Base-by-base conservation (phyloP, 2,797 vertebrate genomes). In the Hybognathus amarus region DNA sequence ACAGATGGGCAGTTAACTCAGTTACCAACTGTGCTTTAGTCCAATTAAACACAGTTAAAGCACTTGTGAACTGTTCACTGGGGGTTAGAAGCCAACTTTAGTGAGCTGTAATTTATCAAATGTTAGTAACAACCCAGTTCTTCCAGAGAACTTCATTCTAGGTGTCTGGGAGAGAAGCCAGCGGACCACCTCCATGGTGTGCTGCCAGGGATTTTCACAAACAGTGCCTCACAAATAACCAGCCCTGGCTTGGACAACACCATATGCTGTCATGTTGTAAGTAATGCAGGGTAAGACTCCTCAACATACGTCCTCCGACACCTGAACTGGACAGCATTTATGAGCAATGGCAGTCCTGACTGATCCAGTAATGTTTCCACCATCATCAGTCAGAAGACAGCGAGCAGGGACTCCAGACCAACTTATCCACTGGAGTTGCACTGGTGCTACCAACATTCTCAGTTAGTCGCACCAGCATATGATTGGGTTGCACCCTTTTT, bases 111-210 rank as follows among this genome's bases (percentile, higher is more conserved):
- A 75, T 71, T 64, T 45, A 67, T 80, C 68, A 85, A 63, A 66
- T 40, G 63, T 67, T 40, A 61, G 56, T 33, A 18, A 47, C 76
- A 84, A 84, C 81, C 83, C 85, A 85, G 83, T 88, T 88, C 82
- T 90, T 89, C 83, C 84, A 82, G 52, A 87, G 88, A 83, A 83
- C 74, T 77, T 68, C 88, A 87, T 83, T 87, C 70, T 71, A 77
- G 84, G 83, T 74, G 81, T 73, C 84, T 90, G 85, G 80, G 86
- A 89, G 87, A 85, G n/a, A 56, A 73, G 86, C 85, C 86, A 88
- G 85, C 87, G 75, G 88, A 84, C 71, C 63, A 68, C 77, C 82
- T 81, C 64, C 80, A 79, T 54, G 64, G 64, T 59, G 74, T 77
- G 79, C 63, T 87, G 87, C 86, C 86, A 85, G 77, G 45, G 75